Evolutionary conservation across 2,113 vertebrate species (phyloP).

Genomic region (Petroica traversi): DNA sequence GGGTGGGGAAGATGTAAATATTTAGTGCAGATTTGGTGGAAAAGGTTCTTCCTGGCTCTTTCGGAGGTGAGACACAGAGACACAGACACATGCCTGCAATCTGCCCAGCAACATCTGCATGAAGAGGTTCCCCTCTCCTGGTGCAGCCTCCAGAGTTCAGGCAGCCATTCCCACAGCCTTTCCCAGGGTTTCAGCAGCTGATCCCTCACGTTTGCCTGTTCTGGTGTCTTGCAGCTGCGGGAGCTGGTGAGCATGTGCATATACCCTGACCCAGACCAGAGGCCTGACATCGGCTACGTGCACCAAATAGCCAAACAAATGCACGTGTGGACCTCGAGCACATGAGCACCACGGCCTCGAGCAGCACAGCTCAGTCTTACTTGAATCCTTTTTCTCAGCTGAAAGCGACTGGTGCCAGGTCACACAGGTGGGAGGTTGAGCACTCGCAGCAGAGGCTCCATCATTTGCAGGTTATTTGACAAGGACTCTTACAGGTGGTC

Average conservation of each 20-base stretch:
- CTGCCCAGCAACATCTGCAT: rapidly evolving
- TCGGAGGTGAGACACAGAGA: rapidly evolving
- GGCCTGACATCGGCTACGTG: conserved; percentile 83
- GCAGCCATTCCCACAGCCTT: rapidly evolving
- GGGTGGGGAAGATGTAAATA: rapidly evolving
- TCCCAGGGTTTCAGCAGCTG: rapidly evolving
- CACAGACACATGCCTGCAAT: rapidly evolving
- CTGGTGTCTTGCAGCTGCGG: conserved; percentile 73
- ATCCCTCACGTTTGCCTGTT: rapidly evolving
- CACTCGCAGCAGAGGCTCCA: conserved; percentile 21
- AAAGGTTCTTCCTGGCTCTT: background rate
- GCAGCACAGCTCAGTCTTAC: conserved; percentile 73
- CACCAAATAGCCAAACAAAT: conserved; percentile 86
- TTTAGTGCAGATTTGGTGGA: background rate
- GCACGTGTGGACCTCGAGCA: conserved; percentile 84
- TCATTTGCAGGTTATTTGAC: conserved; percentile 55
- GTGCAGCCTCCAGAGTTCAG: rapidly evolving
- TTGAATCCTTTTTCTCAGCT: conserved; percentile 65
- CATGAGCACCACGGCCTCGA: conserved; percentile 56
- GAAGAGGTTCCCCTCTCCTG: background rate
- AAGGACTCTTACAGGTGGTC: conserved; percentile 57
- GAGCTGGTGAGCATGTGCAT: conserved; percentile 89
- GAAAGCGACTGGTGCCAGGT: conserved; percentile 53
- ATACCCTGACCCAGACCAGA: conserved; percentile 79
- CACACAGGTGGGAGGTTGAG: conserved; percentile 30